phyloP scores from a whole-genome alignment of 2,797 vertebrate species.

The Molossus molossus region DNA sequence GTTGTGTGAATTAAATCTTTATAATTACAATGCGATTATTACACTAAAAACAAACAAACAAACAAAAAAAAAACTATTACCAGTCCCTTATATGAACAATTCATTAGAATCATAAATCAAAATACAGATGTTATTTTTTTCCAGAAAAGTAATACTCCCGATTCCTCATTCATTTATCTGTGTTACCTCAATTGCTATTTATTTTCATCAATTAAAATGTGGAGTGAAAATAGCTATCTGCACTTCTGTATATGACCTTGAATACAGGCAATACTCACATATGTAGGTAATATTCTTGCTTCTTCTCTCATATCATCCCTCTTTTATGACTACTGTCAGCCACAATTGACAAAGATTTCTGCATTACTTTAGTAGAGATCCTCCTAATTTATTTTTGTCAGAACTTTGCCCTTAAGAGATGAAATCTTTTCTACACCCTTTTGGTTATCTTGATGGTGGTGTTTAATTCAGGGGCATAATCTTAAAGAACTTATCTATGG shows the following conservation, averaged over 20 bases:
- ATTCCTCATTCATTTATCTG: not conserved
- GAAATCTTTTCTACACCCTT: not conserved
- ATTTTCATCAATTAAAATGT: not conserved
- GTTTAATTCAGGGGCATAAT: not conserved
- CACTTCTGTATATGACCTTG: not conserved
- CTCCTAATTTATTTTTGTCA: not conserved
- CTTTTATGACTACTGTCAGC: not conserved
- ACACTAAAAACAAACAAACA: not conserved
- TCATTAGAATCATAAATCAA: slow-evolving; percentile 56
- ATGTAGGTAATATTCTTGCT: not conserved
- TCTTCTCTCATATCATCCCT: not conserved
- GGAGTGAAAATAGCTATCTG: not conserved
- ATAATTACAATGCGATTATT: slow-evolving; percentile 3
- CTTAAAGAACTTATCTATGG: not conserved
- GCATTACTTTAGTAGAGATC: not conserved
- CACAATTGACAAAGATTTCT: not conserved
- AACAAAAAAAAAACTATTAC: not conserved
- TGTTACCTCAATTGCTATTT: not conserved
- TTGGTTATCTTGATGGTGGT: not conserved
- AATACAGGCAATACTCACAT: not conserved
- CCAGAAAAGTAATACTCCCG: not conserved
- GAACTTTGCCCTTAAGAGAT: not conserved
- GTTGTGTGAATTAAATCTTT: slow-evolving; percentile 33
- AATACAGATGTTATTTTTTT: slow-evolving; percentile 2
- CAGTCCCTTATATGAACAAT: not conserved